Evolutionary conservation across 2,113 vertebrate species (phyloP).

Genomic region (Barbus barbus): DNA sequence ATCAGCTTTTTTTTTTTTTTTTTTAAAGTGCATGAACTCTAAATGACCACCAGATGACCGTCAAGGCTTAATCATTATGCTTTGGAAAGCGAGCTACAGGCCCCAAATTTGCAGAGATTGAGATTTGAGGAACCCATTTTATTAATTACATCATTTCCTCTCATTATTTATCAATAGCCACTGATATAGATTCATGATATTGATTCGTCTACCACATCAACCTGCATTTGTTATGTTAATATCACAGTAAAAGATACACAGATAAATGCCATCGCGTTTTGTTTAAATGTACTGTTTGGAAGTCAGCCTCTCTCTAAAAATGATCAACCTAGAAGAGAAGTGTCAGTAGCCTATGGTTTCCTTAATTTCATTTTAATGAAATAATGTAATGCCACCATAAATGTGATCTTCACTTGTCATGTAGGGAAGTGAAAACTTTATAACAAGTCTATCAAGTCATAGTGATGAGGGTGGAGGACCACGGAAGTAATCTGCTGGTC

Average conservation of each 20-base stretch:
- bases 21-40: background rate
- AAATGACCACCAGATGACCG: constrained; percentile 36
- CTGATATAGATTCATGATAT: background rate
- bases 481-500: constrained; percentile 3
- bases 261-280: background rate
- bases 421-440: background rate
- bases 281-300: no score
- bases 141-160: background rate
- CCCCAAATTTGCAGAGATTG: background rate
- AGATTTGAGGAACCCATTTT: background rate
- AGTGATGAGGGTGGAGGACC: constrained; percentile 5
- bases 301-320: background rate
- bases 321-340: background rate
- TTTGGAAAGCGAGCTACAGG: no score
- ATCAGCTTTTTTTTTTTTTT: no score
- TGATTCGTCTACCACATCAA: background rate
- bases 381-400: background rate
- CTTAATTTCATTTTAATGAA: background rate
- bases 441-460: constrained; percentile 9
- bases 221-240: background rate
- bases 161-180: background rate
- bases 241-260: no score
- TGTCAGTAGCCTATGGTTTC: background rate
- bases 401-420: background rate
- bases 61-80: constrained; percentile 16